Base-by-base conservation (phyloP, 2,797 vertebrate species). In the Octomys mimax region DNA sequence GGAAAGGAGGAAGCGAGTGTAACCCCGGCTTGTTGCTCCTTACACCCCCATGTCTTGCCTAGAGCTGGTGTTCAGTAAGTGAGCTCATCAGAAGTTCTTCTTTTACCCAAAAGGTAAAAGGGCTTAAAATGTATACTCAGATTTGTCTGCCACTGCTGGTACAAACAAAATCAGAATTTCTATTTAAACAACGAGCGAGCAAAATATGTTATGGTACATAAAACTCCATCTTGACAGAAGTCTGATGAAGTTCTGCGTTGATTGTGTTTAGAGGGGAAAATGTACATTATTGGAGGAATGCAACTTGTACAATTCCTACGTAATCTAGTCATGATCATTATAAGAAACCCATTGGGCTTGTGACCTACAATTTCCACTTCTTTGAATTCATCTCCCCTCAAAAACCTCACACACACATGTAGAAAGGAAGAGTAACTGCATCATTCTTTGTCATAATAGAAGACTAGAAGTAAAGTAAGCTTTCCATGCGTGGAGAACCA, bases 171-270 rank as follows among this genome's bases (percentile, higher is more conserved):
- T 64, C 21, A 46, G 26, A 61, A 46, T 28, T 11, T 92, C 31
- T 80, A 36, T 64, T n/a, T 91, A 87, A 91, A 90, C 2, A 80
- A 59, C 78, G 54, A 91, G 33, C 78, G 46, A 94, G 42, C 33
- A 33, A 92, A 89, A 66, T 3, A 31, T 66, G 70, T 80, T 42
- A 46, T 6, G 28, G 80, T 71, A 80, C 11, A 36, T 64, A 73
- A 68, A 80, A 96, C 42, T 94, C 59, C 54, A 52, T 62, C 66
- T 82, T 82, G 82, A 82, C 49, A 83, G 62, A 93, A 89, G 36
- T 92, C 82, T 92, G 33, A 89, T 73, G 33, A 71, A 86, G 31
- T 66, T 79, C 46, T 89, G 3, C 33, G 14, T 42, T 89, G 80
- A 33, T 79, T 42, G 80, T 12, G 61, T 59, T 85, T 91, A 73